These are phyloP conservation scores for Cavia porcellus DNA, from an alignment of 2,113 vertebrate genomes.

Conservation along the genomic window DNA sequence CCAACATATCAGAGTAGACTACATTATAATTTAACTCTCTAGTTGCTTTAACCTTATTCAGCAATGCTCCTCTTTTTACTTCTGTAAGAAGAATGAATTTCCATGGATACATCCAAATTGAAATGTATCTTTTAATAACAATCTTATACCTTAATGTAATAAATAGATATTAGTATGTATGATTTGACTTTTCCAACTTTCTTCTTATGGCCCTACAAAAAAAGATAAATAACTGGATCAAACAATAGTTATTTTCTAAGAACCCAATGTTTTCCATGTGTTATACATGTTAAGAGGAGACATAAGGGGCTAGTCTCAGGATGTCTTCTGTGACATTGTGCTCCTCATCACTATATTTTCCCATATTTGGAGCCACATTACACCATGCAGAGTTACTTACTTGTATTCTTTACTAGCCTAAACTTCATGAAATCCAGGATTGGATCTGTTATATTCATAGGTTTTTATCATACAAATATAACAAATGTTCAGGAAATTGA, in stretches of 20 bases:
- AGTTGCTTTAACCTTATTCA: neutral
- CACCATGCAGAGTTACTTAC: neutral
- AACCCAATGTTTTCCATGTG: neutral
- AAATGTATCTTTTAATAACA: neutral
- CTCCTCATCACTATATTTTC: neutral
- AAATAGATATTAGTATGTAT: neutral
- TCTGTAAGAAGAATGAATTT: neutral
- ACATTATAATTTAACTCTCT: neutral
- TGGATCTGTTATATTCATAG: slow-evolving; percentile 5
- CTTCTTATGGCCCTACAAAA: neutral
- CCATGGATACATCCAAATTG: neutral
- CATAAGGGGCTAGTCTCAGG: neutral
- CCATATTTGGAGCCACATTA: neutral
- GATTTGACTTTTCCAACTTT: slow-evolving; percentile 1
- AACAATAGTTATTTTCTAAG: neutral
- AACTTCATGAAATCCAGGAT: neutral
- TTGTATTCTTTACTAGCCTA: neutral
- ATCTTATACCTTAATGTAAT: neutral
- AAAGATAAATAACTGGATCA: neutral
- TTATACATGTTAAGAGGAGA: neutral
- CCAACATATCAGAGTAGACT: neutral
- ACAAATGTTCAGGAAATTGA: neutral
- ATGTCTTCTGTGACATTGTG: neutral
- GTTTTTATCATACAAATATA: neutral
- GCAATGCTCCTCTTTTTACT: neutral